These are phyloP conservation scores for Gambusia yucatana DNA, from an alignment of 2,797 vertebrate species.

Conservation along the genomic window DNA sequence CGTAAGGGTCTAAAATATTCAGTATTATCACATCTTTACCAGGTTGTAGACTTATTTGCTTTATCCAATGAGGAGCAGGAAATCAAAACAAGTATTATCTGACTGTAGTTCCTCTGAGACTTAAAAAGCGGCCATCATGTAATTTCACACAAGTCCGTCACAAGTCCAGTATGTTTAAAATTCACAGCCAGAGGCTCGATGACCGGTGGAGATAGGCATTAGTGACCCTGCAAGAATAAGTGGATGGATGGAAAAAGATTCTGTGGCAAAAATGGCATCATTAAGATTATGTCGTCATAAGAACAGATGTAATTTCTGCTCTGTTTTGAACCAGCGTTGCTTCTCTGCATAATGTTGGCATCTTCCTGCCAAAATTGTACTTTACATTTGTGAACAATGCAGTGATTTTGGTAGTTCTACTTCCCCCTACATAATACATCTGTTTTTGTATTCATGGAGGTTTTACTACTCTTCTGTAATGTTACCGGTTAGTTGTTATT, in stretches of 20 bases:
- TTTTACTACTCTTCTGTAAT: neutral
- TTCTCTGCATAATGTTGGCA: neutral
- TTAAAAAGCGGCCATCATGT: neutral
- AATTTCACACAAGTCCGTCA: no score
- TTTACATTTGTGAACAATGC: neutral
- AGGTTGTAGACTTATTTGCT: neutral
- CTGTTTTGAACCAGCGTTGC: neutral
- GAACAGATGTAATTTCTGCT: neutral
- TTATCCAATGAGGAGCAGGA: neutral
- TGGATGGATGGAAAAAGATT: neutral
- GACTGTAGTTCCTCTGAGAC: neutral
- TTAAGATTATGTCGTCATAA: neutral
- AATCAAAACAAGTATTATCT: neutral
- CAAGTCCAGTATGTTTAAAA: neutral
- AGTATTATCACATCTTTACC: neutral
- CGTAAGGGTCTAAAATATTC: neutral
- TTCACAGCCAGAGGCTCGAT: neutral
- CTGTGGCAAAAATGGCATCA: neutral
- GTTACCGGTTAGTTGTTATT: neutral
- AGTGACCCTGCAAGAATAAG: no score
- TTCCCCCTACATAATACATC: neutral
- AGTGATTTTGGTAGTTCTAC: neutral
- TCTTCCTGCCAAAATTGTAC: neutral
- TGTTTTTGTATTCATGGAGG: neutral
- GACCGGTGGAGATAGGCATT: no score